These are phyloP conservation scores for Apodemia duryi DNA, from an alignment of 2,888 invertebrate genomes.

Conservation along the genomic window DNA sequence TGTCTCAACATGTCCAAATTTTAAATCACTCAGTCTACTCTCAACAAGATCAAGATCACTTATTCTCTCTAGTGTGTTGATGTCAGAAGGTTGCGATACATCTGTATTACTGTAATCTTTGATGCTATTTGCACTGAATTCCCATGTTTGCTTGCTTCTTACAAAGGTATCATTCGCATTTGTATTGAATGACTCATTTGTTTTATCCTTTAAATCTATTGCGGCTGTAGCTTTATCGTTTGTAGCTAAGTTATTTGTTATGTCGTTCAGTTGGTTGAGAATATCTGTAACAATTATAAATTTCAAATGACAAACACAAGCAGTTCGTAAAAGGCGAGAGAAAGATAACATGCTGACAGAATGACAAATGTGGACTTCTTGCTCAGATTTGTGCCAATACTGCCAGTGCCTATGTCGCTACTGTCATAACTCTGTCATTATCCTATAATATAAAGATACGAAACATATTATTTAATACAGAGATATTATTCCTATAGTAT, in stretches of 20 bases:
- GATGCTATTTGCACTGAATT: constrained; percentile 45
- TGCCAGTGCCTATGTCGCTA: too few species aligned
- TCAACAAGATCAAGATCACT: constrained; percentile 65
- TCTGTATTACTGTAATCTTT: constrained; percentile 40
- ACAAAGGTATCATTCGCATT: neutral
- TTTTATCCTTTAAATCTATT: constrained; percentile 22
- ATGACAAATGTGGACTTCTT: too few species aligned
- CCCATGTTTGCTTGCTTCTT: constrained; percentile 31
- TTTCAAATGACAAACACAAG: too few species aligned
- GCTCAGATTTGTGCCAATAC: too few species aligned
- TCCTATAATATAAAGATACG: too few species aligned
- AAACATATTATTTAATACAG: too few species aligned
- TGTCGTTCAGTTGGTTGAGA: constrained; percentile 59
- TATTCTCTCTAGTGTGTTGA: constrained; percentile 65
- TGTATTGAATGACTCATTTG: constrained; percentile 6
- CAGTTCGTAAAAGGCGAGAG: too few species aligned
- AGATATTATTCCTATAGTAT: too few species aligned
- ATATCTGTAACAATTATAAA: constrained; percentile 48
- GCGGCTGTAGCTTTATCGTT: constrained; percentile 32
- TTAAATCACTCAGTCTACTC: constrained; percentile 57
- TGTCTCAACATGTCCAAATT: constrained; percentile 54
- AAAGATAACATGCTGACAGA: too few species aligned
- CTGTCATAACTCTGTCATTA: too few species aligned
- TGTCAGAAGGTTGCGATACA: constrained; percentile 50
- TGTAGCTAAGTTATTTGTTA: constrained; percentile 45